phyloP scores from a whole-genome alignment of 2,888 invertebrate species.

The Iselma pallidipennis region DNA sequence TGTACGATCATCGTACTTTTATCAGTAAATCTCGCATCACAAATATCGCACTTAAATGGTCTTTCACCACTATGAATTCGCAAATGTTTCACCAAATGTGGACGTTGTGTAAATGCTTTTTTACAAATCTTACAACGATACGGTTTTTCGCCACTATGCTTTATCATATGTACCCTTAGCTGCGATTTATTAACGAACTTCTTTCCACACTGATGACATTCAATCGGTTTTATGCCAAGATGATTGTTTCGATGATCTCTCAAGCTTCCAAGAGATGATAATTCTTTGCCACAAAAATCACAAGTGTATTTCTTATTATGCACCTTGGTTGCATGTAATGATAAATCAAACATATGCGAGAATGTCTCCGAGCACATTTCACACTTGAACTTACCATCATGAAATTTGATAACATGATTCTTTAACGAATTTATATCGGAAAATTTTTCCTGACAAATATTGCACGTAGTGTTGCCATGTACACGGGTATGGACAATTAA shows the following conservation, averaged over 20 bases:
- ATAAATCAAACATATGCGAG: slow-evolving; percentile 22
- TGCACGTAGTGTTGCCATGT: slow-evolving; percentile 29
- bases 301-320: slow-evolving; percentile 38
- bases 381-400: slow-evolving; percentile 17
- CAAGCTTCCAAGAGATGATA: slow-evolving; percentile 42
- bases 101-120: too few relatives aligned
- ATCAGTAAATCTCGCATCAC: too few relatives aligned
- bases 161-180: too few relatives aligned
- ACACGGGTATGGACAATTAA: too few relatives aligned
- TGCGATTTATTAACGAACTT: too few relatives aligned
- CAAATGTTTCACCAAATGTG: too few relatives aligned
- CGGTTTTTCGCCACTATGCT: too few relatives aligned
- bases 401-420: slow-evolving; percentile 10
- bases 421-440: background rate
- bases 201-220: slow-evolving; percentile 31
- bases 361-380: slow-evolving; percentile 28
- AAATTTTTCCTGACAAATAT: slow-evolving; percentile 9
- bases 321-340: slow-evolving; percentile 24
- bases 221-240: too few relatives aligned
- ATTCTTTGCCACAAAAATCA: slow-evolving; percentile 49
- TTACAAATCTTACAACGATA: too few relatives aligned
- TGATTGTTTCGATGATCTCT: slow-evolving; percentile 45
- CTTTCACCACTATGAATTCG: too few relatives aligned
- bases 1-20: too few relatives aligned
- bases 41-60: too few relatives aligned